These are phyloP conservation scores for Spicauda simplicius DNA, from an alignment of 2,888 invertebrate genomes.

Conservation along the genomic window DNA sequence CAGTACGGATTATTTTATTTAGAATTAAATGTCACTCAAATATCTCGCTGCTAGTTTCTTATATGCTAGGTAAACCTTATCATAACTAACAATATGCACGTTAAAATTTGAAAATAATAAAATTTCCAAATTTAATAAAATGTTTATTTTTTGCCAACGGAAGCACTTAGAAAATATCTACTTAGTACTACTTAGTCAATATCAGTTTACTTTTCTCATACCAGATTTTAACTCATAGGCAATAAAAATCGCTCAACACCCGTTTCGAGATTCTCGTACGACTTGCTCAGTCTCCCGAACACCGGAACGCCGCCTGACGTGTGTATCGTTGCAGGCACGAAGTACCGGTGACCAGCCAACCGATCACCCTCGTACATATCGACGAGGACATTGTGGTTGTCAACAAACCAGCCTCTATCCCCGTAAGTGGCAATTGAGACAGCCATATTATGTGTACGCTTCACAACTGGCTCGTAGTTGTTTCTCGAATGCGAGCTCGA, in stretches of 20 bases:
- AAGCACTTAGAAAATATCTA: too few species aligned
- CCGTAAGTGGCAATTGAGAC: conserved; percentile 97
- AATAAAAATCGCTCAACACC: too few species aligned
- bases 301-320: conserved; percentile 69
- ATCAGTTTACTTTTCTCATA: too few species aligned
- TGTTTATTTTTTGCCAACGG: too few species aligned
- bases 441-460: conserved; percentile 91
- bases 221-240: too few species aligned
- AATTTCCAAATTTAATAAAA: neutral
- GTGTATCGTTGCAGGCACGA: conserved; percentile 94
- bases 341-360: conserved; percentile 98
- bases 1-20: too few species aligned
- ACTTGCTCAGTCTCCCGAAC: conserved; percentile 58
- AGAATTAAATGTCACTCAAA: too few species aligned
- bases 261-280: neutral
- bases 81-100: too few species aligned
- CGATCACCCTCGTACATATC: conserved; percentile 98
- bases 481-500: neutral
- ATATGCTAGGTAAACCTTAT: too few species aligned
- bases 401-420: conserved; percentile 99
- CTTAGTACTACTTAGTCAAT: too few species aligned
- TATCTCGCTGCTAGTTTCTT: too few species aligned
- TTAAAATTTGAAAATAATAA: too few species aligned
- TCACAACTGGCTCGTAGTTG: conserved; percentile 51
- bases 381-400: conserved; percentile 99